phyloP scores from a whole-genome alignment of 2,888 invertebrate genomes.

The Coelopa pilipes region DNA sequence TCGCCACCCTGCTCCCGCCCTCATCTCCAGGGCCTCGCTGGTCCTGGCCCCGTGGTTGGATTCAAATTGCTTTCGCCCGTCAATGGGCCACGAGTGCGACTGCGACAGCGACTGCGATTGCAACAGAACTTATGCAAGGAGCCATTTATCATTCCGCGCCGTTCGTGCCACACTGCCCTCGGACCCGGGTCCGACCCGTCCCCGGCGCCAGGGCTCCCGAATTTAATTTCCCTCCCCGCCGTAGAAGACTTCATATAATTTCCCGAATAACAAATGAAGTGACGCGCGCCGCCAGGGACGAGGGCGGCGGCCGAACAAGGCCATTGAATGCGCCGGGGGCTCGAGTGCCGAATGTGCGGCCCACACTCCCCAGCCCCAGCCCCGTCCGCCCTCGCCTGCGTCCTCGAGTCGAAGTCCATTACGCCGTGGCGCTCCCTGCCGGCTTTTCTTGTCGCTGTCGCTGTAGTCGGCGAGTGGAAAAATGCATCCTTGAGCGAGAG shows the following conservation, averaged over 20 bases:
- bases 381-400: no score
- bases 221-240: slow-evolving; percentile 7
- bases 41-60: neutral
- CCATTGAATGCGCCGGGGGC: no score
- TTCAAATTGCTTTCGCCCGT: slow-evolving; percentile 28
- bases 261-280: slow-evolving; percentile 24
- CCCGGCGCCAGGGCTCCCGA: neutral
- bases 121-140: slow-evolving; percentile 19
- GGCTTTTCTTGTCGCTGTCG: neutral
- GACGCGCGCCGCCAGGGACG: no score
- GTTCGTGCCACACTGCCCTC: slow-evolving; percentile 5
- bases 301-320: no score
- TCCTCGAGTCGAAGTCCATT: no score
- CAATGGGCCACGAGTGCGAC: no score
- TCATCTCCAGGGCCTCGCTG: no score
- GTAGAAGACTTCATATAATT: slow-evolving; percentile 24
- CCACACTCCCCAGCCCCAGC: no score
- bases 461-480: neutral
- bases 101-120: neutral
- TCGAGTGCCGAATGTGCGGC: neutral
- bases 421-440: no score
- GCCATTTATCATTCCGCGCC: slow-evolving; percentile 24
- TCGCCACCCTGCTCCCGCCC: neutral
- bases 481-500: neutral
- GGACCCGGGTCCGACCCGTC: neutral